phyloP scores from a whole-genome alignment of 2,888 invertebrate genomes.

The Sialis lutaria region DNA sequence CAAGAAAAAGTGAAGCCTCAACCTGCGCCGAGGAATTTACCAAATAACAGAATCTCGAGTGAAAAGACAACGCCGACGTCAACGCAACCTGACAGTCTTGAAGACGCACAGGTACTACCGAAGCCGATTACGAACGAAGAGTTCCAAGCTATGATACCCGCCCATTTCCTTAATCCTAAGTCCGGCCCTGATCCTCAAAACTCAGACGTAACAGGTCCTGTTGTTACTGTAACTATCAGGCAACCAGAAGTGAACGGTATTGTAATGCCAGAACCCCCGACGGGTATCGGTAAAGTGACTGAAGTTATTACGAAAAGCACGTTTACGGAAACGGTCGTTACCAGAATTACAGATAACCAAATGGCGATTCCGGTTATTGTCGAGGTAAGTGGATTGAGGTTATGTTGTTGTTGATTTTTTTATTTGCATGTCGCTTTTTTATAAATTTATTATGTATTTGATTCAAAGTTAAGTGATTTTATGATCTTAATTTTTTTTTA shows the following conservation, averaged over 20 bases:
- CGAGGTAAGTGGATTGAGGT: slow-evolving; percentile 49
- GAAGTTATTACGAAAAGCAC: slow-evolving; percentile 93
- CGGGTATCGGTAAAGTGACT: slow-evolving; percentile 71
- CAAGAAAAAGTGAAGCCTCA: slow-evolving; percentile 9
- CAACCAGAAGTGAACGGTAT: slow-evolving; percentile 42
- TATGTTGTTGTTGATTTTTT: neutral
- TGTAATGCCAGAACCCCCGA: slow-evolving; percentile 68
- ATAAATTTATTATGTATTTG: neutral
- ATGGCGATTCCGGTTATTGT: slow-evolving; percentile 70
- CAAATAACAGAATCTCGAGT: slow-evolving; percentile 1
- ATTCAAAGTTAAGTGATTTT: neutral
- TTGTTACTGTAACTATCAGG: slow-evolving; percentile 75
- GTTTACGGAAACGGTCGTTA: slow-evolving; percentile 88
- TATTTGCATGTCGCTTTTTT: neutral
- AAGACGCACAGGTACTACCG: slow-evolving; percentile 36
- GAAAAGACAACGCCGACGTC: slow-evolving; percentile 16
- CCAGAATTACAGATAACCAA: slow-evolving; percentile 83
- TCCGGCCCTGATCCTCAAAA: slow-evolving; percentile 13
- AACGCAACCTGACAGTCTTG: slow-evolving; percentile 29
- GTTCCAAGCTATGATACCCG: slow-evolving; percentile 89
- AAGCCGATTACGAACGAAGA: slow-evolving; percentile 85
- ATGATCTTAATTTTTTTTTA: neutral
- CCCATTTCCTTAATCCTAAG: slow-evolving; percentile 55
- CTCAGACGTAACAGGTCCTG: slow-evolving; percentile 24
- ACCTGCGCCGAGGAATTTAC: slow-evolving; percentile 6